A percentile compares a stretch with the other conserved stretches of the same genome.
phyloP scores from a whole-genome alignment of 92 coral and sea anemone genomes.

The Zoanthus solanderi region DNA sequence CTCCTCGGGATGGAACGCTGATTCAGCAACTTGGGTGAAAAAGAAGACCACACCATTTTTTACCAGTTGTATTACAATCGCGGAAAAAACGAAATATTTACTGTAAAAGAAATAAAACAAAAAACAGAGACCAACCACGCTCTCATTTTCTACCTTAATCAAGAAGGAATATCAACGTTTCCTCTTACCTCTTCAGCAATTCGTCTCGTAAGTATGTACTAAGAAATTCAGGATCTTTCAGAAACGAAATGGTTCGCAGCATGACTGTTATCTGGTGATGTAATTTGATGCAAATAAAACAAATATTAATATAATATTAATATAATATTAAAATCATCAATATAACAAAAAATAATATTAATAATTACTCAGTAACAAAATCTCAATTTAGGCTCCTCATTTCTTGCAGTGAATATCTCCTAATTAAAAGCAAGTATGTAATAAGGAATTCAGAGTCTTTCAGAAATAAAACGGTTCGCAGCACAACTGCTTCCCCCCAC shows the following conservation, averaged over 20 bases:
- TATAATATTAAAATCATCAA: background rate
- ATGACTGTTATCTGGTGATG: slow-evolving; percentile 78
- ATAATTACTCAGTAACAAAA: too few relatives aligned
- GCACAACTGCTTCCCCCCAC: slow-evolving; percentile 77
- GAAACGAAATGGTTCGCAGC: slow-evolving; percentile 89
- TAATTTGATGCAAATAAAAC: background rate
- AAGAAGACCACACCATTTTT: too few relatives aligned
- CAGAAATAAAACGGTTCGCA: slow-evolving; percentile 85
- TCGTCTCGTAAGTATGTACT: slow-evolving; percentile 75
- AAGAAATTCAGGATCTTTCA: slow-evolving; percentile 87
- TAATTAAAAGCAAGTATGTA: slow-evolving; percentile 51
- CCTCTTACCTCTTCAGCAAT: slow-evolving; percentile 73
- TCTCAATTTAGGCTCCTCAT: too few relatives aligned
- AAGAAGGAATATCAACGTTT: background rate
- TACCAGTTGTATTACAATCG: too few relatives aligned
- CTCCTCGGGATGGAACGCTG: too few relatives aligned
- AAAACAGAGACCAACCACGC: background rate
- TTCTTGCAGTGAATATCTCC: too few relatives aligned
- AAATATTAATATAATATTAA: background rate
- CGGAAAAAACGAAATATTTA: too few relatives aligned
- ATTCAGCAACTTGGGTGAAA: too few relatives aligned
- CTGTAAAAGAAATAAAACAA: too few relatives aligned
- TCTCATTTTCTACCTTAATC: background rate
- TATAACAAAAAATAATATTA: too few relatives aligned
- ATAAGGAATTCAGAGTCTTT: slow-evolving; percentile 86